Evolutionary conservation across 2,113 vertebrate genomes (phyloP), one percentile per base, ranked within the genome.

Genomic region (Rhinoderma darwinii): DNA sequence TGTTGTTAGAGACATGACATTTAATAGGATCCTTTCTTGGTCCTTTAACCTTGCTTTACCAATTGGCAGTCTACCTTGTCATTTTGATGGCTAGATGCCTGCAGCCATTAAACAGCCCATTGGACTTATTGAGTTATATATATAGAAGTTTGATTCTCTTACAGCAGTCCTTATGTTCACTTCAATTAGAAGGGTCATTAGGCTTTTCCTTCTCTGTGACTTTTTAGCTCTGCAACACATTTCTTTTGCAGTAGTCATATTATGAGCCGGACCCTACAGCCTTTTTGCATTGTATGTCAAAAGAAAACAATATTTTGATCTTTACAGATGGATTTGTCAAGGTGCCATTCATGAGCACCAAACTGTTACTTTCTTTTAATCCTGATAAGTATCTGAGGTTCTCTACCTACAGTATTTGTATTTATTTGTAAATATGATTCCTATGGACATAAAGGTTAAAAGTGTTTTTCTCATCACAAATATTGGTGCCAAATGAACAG

Each of bases 281-380:
- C 32, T 4, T 39, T 18, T 72, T 72, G 32, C 68, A 72, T 72
- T 72, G 37, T 39, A 9, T 72, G 68, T 72, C 68, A 72, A 41
- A 41, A 72, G 35, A 72, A 72, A 72, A 35, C 68, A 72, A 72
- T 72, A 72, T 39, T 72, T 72, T 72, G 68, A 72, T 39, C 68
- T 72, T 72, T 72, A 72, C 35, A 72, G 68, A 72, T 37, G 41
- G 68, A 41, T 72, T 72, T 72, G 68, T 72, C 68, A 72, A 72
- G 18, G 20, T 41, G 35, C 39, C 68, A 72, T 41, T 41, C 41
- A 20, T 25, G 37, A 25, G 37, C 68, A 22, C 0, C 35, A 41
- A 72, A 72, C 68, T 25, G 20, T 25, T 72, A 37, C 35, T 72
- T 72, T 72, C 68, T 72, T 72, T 41, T 72, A n/a, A 72, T 70